Percentiles rank a stretch among this genome's conserved stretches.
Conservation (phyloP, 2,113 vertebrate genomes). For the Calyptommatus sinebrachiatus region DNA sequence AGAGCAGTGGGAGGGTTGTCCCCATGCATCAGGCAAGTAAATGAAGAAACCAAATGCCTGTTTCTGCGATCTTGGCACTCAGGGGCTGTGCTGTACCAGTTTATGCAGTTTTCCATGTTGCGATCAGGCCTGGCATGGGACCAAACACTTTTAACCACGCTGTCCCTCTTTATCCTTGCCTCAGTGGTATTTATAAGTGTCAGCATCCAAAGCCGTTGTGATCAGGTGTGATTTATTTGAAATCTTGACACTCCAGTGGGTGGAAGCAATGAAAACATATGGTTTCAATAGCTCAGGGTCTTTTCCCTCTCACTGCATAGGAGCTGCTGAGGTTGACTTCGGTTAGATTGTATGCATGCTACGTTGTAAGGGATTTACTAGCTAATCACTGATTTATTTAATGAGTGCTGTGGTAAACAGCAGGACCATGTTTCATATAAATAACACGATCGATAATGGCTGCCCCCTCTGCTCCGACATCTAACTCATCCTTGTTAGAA, state of each 20-base stretch:
- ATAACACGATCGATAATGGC: conserved; percentile 33
- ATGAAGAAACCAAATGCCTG: no score
- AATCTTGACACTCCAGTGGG: not conserved
- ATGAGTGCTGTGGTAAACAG: conserved; percentile 43
- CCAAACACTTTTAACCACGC: no score
- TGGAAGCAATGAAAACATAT: not conserved
- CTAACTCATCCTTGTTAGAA: conserved; percentile 24
- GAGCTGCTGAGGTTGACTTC: conserved; percentile 37
- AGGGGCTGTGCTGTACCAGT: no score
- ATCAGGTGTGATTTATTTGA: not conserved
- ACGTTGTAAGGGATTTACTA: conserved; percentile 15
- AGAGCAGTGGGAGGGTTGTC: no score
- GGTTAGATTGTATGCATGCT: conserved; percentile 24
- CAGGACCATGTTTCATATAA: conserved; percentile 39
- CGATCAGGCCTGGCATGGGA: no score
- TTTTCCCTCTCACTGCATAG: not conserved
- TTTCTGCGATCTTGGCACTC: no score
- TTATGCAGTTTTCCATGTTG: no score
- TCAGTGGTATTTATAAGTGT: no score
- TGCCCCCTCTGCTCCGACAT: conserved; percentile 2
- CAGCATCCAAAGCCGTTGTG: not conserved
- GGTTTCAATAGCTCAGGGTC: conserved; percentile 8
- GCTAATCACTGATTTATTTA: conserved; percentile 53
- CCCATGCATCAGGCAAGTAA: no score
- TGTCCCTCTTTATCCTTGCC: no score